These are phyloP conservation scores for Brachypteracias leptosomus DNA, from an alignment of 2,113 vertebrate species.

Conservation along the genomic window DNA sequence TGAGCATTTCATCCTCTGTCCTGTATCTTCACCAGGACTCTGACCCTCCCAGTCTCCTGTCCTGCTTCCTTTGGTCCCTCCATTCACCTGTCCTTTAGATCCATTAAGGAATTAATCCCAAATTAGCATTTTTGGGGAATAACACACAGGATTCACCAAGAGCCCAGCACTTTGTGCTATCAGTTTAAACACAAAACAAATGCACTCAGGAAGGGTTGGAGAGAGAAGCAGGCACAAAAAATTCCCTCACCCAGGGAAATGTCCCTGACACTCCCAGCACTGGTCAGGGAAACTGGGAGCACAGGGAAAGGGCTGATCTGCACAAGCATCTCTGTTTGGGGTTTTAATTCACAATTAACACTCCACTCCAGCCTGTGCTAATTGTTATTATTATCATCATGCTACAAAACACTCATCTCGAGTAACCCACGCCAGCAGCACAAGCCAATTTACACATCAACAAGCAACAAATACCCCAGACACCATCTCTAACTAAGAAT, in stretches of 20 bases:
- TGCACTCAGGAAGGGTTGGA: fast-evolving
- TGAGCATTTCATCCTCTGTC: not conserved
- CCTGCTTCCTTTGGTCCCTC: not conserved
- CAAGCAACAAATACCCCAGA: not conserved
- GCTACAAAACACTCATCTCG: not conserved
- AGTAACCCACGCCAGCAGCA: not conserved
- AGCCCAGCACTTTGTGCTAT: not conserved
- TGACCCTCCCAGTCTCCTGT: not conserved
- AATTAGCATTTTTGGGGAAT: not conserved
- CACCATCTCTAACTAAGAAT: not conserved
- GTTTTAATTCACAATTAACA: not conserved
- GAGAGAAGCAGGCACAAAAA: not conserved
- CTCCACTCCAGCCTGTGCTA: not conserved
- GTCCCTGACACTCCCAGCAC: not conserved
- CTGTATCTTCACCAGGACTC: not conserved
- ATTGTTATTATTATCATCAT: not conserved
- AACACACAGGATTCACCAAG: fast-evolving
- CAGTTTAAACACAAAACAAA: not conserved
- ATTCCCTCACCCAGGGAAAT: not conserved
- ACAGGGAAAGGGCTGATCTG: not conserved
- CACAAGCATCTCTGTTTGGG: not conserved
- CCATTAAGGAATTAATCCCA: not conserved
- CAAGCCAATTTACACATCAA: not conserved
- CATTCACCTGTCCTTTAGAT: not conserved
- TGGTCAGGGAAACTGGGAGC: not conserved